Evolutionary conservation across 2,888 invertebrate genomes (phyloP), one percentile per base, ranked within the genome.

Genomic region (Lordiphosa andalusiaca): DNA sequence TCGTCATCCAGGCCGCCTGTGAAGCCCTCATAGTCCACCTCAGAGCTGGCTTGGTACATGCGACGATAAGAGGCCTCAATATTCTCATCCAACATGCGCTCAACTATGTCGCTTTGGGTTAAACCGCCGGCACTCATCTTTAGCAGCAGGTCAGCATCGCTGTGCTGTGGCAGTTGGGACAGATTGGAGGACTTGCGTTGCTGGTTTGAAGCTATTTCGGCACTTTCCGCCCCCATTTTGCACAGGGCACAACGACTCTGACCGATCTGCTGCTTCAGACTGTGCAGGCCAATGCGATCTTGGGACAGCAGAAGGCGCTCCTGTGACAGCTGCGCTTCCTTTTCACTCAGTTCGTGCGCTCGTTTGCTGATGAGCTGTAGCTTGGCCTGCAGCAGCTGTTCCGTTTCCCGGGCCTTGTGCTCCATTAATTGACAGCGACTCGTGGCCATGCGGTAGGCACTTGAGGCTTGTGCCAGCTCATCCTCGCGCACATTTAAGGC

Each of bases 241-340:
- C 90, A 90, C 1, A 90, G 74, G n/a, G 88, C 83, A 37, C 90
- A 90, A 46, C 86, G 86, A 42, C 86, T 83, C 9, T 84, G 82
- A 1, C 59, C 38, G 6, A 89, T 60, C 52, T 84, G 83, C 13
- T 75, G 63, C 53, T 86, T 87, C 0, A 86, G 36, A 42, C 85
- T 85, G 25, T 89, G 87, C 33, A 90, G 16, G 3, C 85, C 73
- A 3, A 90, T 78, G 21, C 89, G 89, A 59, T 90, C 89, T 53
- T 88, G 86, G 0, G 88, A 80, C 3, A 90, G 53, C 0, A 85
- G 58, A 37, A 89, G 65, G 23, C 89, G 86, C 39, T 89, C 89
- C 62, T 88, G 87, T 0, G 89, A 87, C 13, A 90, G 51, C 41
- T 83, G 86, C 0, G 87, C 68, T 66, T 90, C 90, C 41, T 87